Conservation (phyloP, 2,888 invertebrate genomes). For the Operophtera brumata region DNA sequence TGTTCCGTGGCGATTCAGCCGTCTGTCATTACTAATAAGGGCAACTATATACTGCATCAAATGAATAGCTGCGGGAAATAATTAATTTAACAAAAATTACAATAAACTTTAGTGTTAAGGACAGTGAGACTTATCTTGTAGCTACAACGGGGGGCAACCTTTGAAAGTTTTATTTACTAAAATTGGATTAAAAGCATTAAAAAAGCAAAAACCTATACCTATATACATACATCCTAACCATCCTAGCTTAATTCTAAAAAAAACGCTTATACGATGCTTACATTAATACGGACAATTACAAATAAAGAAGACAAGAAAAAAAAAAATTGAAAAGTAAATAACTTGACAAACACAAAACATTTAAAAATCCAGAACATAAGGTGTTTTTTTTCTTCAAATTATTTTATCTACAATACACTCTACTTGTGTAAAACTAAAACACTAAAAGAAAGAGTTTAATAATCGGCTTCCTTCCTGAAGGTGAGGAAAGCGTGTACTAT, state of each 20-base stretch:
- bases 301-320: not conserved
- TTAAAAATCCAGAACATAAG: not conserved
- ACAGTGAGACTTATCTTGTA: constrained; percentile 14
- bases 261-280: not conserved
- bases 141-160: constrained; percentile 20
- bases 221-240: constrained; percentile 19
- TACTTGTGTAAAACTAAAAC: constrained; percentile 14
- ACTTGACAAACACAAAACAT: not conserved
- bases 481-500: constrained; percentile 82
- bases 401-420: constrained; percentile 28
- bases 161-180: not conserved
- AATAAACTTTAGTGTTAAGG: constrained; percentile 2
- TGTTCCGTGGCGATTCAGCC: too few relatives aligned
- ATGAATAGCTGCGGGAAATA: not conserved
- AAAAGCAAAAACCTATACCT: constrained; percentile 22
- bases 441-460: constrained; percentile 45
- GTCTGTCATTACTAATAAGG: too few relatives aligned
- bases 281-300: not conserved
- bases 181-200: constrained; percentile 5
- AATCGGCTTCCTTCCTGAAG: constrained; percentile 78
- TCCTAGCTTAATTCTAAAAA: constrained; percentile 4
- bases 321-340: constrained; percentile 2
- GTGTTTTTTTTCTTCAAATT: constrained; percentile 23
- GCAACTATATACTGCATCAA: not conserved
- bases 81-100: not conserved